These are phyloP conservation scores for Crematogaster levior DNA, from an alignment of 2,888 invertebrate species.

Conservation along the genomic window DNA sequence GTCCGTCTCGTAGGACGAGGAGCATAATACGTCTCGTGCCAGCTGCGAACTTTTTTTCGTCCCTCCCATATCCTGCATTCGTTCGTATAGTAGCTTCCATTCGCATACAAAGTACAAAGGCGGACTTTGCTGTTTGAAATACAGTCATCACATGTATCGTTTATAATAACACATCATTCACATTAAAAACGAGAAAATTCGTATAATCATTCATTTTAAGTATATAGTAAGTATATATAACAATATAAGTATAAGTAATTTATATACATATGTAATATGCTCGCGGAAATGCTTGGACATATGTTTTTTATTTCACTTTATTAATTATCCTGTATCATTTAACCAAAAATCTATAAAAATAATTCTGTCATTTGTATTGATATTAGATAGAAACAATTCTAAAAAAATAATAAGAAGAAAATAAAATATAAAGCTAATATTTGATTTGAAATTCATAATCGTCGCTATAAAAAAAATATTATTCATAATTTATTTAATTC, in stretches of 20 bases:
- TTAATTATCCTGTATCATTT: neutral
- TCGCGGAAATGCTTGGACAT: neutral
- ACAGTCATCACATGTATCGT: conserved; percentile 13
- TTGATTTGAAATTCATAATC: neutral
- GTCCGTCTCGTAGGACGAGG: conserved; percentile 51
- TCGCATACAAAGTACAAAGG: conserved; percentile 5
- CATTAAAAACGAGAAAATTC: conserved; percentile 17
- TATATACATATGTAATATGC: neutral
- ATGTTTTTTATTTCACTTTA: neutral
- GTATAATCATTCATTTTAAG: conserved; percentile 8
- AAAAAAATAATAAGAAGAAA: neutral
- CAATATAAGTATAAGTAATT: too few species aligned
- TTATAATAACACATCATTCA: conserved; percentile 37
- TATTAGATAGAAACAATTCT: neutral
- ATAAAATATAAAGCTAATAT: neutral
- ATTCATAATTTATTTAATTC: too few species aligned
- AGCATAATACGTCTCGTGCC: conserved; percentile 57
- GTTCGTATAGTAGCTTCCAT: conserved; percentile 47
- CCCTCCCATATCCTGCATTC: conserved; percentile 26
- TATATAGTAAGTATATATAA: too few species aligned
- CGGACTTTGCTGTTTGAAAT: neutral
- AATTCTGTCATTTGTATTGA: neutral
- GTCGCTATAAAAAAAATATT: neutral
- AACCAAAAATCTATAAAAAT: neutral
- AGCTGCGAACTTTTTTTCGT: conserved; percentile 23